Percentiles rank a stretch among this genome's conserved stretches.
phyloP scores from a whole-genome alignment of 2,113 vertebrate genomes.

The Prunella fulvescens region DNA sequence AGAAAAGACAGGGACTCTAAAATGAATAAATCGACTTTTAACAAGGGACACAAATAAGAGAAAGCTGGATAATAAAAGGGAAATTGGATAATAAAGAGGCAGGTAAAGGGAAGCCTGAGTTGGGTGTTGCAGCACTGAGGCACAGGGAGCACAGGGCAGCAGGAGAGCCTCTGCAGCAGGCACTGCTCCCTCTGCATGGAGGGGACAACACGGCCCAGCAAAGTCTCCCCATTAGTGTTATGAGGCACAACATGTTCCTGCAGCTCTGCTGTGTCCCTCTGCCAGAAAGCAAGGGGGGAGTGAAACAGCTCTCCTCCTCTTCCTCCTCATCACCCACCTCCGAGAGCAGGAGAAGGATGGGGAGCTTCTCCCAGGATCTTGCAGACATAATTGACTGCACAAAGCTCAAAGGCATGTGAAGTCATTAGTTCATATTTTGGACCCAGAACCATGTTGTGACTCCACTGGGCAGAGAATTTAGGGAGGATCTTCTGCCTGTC shows the following conservation, averaged over 20 bases:
- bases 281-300: neutral
- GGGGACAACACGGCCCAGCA: rapidly evolving
- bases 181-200: neutral
- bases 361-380: neutral
- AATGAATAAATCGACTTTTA: neutral
- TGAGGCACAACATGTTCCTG: neutral
- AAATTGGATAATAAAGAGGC: neutral
- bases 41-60: slow-evolving; percentile 7
- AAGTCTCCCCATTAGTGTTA: rapidly evolving
- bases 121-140: rapidly evolving
- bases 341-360: neutral
- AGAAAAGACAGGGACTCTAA: neutral
- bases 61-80: neutral
- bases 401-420: neutral
- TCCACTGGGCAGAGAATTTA: neutral
- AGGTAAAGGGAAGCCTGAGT: neutral
- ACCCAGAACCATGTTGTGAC: neutral
- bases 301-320: neutral
- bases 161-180: neutral
- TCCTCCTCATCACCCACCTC: neutral
- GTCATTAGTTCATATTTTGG: neutral
- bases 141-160: neutral
- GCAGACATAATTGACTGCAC: neutral
- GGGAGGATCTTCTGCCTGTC: neutral
- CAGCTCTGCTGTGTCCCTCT: neutral